Evolutionary conservation across 2,888 invertebrate genomes (phyloP).

Genomic region (Eupithecia centaureata): DNA sequence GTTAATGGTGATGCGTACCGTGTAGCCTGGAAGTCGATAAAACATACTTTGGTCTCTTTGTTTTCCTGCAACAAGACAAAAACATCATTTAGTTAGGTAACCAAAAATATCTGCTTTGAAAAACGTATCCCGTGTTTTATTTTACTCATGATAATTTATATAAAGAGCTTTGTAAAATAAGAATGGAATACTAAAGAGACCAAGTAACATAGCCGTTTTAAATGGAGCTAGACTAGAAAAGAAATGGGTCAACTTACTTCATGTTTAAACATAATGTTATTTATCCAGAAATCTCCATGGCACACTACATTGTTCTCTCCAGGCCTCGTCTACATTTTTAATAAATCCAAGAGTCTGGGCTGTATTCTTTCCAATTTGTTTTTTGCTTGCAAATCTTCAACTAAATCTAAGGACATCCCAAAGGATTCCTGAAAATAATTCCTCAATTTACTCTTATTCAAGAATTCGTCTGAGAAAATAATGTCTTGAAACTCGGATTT

Average conservation of each 20-base stretch:
- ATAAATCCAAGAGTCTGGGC: conserved; percentile 57
- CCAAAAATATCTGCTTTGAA: not conserved
- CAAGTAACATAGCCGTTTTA: not conserved
- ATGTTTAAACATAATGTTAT: conserved; percentile 65
- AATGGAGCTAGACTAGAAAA: not conserved
- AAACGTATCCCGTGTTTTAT: not conserved
- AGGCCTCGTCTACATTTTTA: conserved; percentile 60
- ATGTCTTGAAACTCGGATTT: conserved; percentile 62
- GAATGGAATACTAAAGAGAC: not conserved
- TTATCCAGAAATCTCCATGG: conserved; percentile 76
- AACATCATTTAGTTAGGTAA: not conserved
- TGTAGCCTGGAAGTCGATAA: conserved; percentile 74
- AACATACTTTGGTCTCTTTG: conserved; percentile 55
- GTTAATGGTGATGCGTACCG: conserved; percentile 69
- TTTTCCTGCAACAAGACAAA: conserved; percentile 22
- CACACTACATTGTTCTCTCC: conserved; percentile 65
- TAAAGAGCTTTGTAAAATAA: not conserved
- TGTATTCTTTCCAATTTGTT: conserved; percentile 56
- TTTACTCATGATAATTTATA: not conserved
- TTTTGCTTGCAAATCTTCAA: conserved; percentile 55
- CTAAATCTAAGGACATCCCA: conserved; percentile 61
- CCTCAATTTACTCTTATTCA: conserved; percentile 66
- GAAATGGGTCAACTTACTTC: conserved; percentile 50
- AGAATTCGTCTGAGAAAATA: conserved; percentile 63
- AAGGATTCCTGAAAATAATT: conserved; percentile 69